These are phyloP conservation scores for Nasonovia ribisnigri DNA, from an alignment of 2,888 invertebrate genomes.

Conservation along the genomic window DNA sequence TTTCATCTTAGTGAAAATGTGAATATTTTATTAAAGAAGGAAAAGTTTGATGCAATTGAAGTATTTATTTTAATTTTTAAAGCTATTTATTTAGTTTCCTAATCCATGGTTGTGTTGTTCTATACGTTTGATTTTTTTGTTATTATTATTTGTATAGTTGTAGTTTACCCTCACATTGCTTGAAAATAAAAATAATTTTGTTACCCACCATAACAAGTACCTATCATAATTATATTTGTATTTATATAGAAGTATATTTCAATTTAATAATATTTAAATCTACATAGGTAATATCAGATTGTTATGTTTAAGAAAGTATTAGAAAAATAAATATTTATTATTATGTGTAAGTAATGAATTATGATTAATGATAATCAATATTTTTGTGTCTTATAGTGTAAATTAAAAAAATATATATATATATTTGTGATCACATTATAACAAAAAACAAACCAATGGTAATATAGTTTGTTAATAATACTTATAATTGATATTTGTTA, in stretches of 20 bases:
- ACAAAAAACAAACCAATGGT: not conserved
- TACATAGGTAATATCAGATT: constrained; percentile 1
- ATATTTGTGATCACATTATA: constrained; percentile 1
- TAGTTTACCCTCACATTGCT: not conserved
- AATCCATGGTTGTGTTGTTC: constrained; percentile 31
- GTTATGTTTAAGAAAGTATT: constrained; percentile 45
- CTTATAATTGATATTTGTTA: not conserved
- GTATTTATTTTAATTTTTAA: constrained; percentile 12
- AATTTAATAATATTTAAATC: constrained; percentile 39
- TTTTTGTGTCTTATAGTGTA: constrained; percentile 40
- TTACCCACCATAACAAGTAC: constrained; percentile 47
- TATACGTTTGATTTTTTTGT: constrained; percentile 24
- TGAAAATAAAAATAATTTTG: constrained; percentile 43
- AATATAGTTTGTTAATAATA: not conserved
- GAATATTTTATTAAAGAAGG: not conserved
- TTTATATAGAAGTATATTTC: constrained; percentile 39
- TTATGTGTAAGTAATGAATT: constrained; percentile 27
- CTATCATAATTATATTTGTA: constrained; percentile 26
- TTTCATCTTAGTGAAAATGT: not conserved
- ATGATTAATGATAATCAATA: constrained; percentile 25
- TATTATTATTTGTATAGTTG: constrained; percentile 45
- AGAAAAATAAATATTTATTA: constrained; percentile 40
- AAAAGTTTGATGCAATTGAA: not conserved
- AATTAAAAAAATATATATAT: not conserved
- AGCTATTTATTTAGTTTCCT: not conserved